These are phyloP conservation scores for Mareca penelope DNA, from an alignment of 2,797 vertebrate genomes.

Conservation along the genomic window DNA sequence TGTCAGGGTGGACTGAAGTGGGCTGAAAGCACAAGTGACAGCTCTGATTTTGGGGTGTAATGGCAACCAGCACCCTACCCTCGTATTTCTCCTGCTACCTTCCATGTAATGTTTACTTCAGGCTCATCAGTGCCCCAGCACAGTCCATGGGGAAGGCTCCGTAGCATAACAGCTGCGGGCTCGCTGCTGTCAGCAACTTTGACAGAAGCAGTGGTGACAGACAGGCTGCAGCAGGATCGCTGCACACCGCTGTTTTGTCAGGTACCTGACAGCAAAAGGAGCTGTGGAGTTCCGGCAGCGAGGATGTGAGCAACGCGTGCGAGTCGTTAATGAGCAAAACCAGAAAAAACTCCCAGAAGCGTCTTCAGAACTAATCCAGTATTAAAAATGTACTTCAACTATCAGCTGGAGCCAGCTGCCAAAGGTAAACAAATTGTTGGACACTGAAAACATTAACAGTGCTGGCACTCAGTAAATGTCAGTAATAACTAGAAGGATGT, in stretches of 20 bases:
- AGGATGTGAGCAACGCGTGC: accelerated
- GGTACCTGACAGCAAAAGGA: neutral
- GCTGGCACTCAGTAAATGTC: neutral
- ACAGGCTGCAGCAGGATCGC: neutral
- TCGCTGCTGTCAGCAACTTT: neutral
- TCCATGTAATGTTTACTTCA: neutral
- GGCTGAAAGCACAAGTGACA: neutral
- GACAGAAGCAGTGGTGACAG: neutral
- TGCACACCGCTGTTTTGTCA: accelerated
- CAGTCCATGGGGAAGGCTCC: neutral
- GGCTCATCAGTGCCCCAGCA: neutral
- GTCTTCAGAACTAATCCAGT: neutral
- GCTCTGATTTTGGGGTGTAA: neutral
- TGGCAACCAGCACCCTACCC: neutral
- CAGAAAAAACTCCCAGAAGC: neutral
- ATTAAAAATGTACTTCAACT: neutral
- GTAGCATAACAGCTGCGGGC: neutral
- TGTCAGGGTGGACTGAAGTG: neutral
- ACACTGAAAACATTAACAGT: neutral
- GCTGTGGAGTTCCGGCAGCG: neutral
- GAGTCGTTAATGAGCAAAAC: neutral
- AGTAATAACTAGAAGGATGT: neutral
- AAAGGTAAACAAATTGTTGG: neutral
- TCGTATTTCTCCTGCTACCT: neutral
- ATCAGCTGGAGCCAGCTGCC: neutral